Base-by-base conservation (phyloP, 2,113 vertebrate genomes). In the Siniperca knerii region DNA sequence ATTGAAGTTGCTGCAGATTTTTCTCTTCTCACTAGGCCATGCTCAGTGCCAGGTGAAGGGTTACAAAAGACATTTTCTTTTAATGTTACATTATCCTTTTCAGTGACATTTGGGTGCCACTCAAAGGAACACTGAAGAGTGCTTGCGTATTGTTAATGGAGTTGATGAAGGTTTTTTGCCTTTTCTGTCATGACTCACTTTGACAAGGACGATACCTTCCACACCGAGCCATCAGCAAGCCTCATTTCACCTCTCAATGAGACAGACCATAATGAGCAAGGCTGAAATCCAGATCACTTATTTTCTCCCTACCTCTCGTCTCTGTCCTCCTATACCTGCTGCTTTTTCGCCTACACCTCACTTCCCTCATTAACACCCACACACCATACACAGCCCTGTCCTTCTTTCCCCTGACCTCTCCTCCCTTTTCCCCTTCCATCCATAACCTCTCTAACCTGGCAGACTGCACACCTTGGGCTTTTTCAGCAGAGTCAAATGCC, bases 401-500 rank as follows among this genome's bases (percentile, higher is more conserved):
- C 33, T 4, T 48, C 29, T 21, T 35, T 18, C 4, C 69, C 69
- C 40, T 18, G 42, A 3, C 37, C 20, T 25, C 72, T 42, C 37
- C 66, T n/a, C 55, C 64, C 54, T 21, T 8, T 33, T 46, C 79
- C 68, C 94, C 92, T 89, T 81, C 95, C 95, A 92, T 90, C 94
- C 73, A 75, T 92, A 92, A 93, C 92, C 94, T 84, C 84, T 82
- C 87, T 95, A 89, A 94, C 96, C 96, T 95, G 94, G 93, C 92
- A 96, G 95, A 93, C 97, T 97, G 97, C 96, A 96, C 94, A 96
- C 95, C 97, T 95, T 94, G 93, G 96, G 97, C 97, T 98, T 98
- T 98, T 97, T 99, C 98, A 99, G 98, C 97, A 98, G 96, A 97
- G 96, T 96, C 95, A 98, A 99, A 99, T 98, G 97, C 97, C 98